Base-by-base conservation (phyloP, 2,113 vertebrate genomes). In the Polypterus senegalus region DNA sequence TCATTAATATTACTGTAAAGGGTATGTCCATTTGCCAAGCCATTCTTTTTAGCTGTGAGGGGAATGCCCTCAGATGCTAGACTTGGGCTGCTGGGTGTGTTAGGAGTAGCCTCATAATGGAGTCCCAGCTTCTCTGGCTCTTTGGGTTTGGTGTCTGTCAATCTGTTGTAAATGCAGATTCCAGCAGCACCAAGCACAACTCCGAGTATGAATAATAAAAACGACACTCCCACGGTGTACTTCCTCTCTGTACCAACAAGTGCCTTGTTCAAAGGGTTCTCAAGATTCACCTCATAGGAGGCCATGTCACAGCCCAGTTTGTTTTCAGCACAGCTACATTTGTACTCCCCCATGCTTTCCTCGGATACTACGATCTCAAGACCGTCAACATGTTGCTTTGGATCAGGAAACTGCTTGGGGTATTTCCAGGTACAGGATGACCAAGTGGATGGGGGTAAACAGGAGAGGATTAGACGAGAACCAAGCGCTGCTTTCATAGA, bases 51-150 rank as follows among this genome's bases (percentile, higher is more conserved):
- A 59, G 84, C 80, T 0, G 75, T 73, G 63, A 88, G 63, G 1
- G 80, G 76, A 71, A 89, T 79, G 1, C 82, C 86, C 11, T 90
- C 80, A 0, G 82, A 86, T 47, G 85, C 47, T 58, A 87, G 51
- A 62, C 83, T 86, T 68, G 74, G 69, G 3, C 87, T 86, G 63
- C 88, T 89, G 0, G 89, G 89, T 5, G 89, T 87, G 70, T 87
- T 89, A 0, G 86, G 89, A 0, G 89, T 87, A 62, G 84, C 82
- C 1, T 87, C 81, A 47, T 89, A 90, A n/a, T 82, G 81, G 27
- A 80, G 78, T 47, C 81, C 65, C 60, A 86, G 83, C 69, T 79
- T 81, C 44, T 67, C 63, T 47, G 81, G 64, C 71, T 89, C 67
- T 74, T 86, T 2, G 73, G 84, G 0, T 67, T 81, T 70, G 9